phyloP scores from a whole-genome alignment of 2,888 invertebrate species.

The Oligia strigilis region DNA sequence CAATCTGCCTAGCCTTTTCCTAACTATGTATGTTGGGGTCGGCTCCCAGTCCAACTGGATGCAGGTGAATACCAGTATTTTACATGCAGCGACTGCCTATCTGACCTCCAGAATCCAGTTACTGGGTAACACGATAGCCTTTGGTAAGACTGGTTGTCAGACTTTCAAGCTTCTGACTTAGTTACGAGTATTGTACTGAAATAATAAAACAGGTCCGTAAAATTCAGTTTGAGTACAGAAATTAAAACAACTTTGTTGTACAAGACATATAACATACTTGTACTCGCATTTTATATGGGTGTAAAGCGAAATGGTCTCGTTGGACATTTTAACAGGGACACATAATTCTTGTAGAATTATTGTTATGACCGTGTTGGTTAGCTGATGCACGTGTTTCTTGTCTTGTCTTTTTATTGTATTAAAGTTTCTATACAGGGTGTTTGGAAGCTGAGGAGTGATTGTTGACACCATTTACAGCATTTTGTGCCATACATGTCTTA shows the following conservation, averaged over 20 bases:
- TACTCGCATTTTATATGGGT: constrained; percentile 50
- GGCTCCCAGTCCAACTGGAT: not conserved
- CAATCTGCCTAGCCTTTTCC: too few species aligned
- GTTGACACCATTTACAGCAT: too few species aligned
- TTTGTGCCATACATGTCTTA: too few species aligned
- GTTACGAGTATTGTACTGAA: not conserved
- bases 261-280: constrained; percentile 31
- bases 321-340: constrained; percentile 22
- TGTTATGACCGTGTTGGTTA: constrained; percentile 16
- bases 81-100: too few species aligned
- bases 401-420: not conserved
- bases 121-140: not conserved
- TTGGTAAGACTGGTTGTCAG: not conserved
- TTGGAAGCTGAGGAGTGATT: too few species aligned
- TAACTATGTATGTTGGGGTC: not conserved
- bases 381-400: constrained; percentile 2
- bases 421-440: not conserved
- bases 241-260: constrained; percentile 57
- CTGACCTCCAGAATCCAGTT: too few species aligned
- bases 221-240: constrained; percentile 40
- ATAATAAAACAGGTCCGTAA: constrained; percentile 20
- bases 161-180: not conserved
- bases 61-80: too few species aligned
- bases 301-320: constrained; percentile 42
- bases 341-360: constrained; percentile 22